A percentile compares a stretch with the other conserved stretches of the same genome.
Evolutionary conservation across 30 jellyfish, hydroid and myxozoan species (phyloP).

Genomic region (Aurelia coerulea): DNA sequence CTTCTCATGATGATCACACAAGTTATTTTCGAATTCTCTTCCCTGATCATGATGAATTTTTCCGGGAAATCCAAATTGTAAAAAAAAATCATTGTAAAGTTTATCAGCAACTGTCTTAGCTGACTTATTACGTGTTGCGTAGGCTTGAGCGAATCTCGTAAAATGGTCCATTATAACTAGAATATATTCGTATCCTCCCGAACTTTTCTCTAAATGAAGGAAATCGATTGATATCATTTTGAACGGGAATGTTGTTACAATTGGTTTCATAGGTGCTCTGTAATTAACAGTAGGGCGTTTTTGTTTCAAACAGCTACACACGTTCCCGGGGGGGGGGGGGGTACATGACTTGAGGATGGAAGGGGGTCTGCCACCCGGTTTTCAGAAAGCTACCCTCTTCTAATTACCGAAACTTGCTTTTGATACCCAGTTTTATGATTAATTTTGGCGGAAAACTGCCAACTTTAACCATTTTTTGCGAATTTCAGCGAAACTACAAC

Average conservation of each 20-base stretch:
- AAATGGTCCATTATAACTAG: conserved; percentile 5
- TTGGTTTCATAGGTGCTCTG: conserved; percentile 31
- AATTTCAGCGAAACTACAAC: too few species aligned
- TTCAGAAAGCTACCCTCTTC: too few species aligned
- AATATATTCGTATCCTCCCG: conserved; percentile 41
- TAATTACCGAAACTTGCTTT: too few species aligned
- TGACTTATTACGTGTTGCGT: conserved; percentile 56
- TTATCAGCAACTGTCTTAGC: conserved; percentile 50
- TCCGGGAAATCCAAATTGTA: conserved; percentile 37
- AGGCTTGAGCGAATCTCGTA: conserved; percentile 4
- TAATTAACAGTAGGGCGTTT: not conserved
- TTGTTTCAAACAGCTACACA: conserved; percentile 11
- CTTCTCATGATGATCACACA: conserved; percentile 5
- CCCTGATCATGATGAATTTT: conserved; percentile 54
- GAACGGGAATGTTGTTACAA: not conserved
- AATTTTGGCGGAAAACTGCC: too few species aligned
- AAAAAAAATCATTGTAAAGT: conserved; percentile 27
- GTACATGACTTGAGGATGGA: too few species aligned
- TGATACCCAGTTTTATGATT: too few species aligned
- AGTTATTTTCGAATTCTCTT: conserved; percentile 34
- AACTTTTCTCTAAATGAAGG: conserved; percentile 32
- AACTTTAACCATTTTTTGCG: too few species aligned
- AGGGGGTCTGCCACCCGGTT: too few species aligned
- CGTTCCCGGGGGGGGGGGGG: too few species aligned
- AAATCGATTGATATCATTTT: conserved; percentile 40